Evolutionary conservation across 2,888 invertebrate species (phyloP).

Genomic region (Lasioglossum calceatum): DNA sequence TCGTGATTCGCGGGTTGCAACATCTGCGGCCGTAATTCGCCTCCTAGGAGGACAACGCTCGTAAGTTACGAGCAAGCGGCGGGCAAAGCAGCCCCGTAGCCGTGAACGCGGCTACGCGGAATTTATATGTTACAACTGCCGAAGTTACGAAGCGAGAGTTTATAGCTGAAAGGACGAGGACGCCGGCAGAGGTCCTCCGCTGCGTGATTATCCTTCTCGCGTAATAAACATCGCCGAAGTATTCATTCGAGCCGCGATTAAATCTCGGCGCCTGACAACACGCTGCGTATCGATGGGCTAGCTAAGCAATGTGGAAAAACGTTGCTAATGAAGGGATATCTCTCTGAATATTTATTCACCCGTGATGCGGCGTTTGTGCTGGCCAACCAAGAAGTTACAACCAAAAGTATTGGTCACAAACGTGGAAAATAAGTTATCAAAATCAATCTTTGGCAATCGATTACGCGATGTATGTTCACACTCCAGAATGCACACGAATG

Average conservation of each 20-base stretch:
- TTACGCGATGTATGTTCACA: background rate
- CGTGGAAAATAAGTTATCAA: too few relatives aligned
- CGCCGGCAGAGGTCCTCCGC: slow-evolving; percentile 12
- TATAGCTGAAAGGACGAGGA: slow-evolving; percentile 37
- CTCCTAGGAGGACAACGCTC: slow-evolving; percentile 56
- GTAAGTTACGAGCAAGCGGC: slow-evolving; percentile 59
- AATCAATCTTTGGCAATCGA: background rate
- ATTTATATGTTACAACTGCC: slow-evolving; percentile 73
- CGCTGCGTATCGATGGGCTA: slow-evolving; percentile 16
- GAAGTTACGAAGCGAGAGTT: slow-evolving; percentile 68
- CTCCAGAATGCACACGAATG: background rate
- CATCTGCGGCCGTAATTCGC: slow-evolving; percentile 61
- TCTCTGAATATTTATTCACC: background rate
- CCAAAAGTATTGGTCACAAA: background rate
- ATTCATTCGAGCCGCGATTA: slow-evolving; percentile 52
- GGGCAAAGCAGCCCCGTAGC: slow-evolving; percentile 35
- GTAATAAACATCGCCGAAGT: slow-evolving; percentile 54
- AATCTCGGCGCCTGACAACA: slow-evolving; percentile 22
- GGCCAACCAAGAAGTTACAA: background rate
- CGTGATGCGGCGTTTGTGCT: background rate
- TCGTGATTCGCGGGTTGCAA: slow-evolving; percentile 56
- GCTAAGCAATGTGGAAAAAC: slow-evolving; percentile 21
- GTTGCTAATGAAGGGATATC: background rate
- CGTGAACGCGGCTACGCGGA: slow-evolving; percentile 53
- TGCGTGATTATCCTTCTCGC: slow-evolving; percentile 56